phyloP scores from a whole-genome alignment of 2,888 invertebrate genomes.

The Carcina quercana region DNA sequence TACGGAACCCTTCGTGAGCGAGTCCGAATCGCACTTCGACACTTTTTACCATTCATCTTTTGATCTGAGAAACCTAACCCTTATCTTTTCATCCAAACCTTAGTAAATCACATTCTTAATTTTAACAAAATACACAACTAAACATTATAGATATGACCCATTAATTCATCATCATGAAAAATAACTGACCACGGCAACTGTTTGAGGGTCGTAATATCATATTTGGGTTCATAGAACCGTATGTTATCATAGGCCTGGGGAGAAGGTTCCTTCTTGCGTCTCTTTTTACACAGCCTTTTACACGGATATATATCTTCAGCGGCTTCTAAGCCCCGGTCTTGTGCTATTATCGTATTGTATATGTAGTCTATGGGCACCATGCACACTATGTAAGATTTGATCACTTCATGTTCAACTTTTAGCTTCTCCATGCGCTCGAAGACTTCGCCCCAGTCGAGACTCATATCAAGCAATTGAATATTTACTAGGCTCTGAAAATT shows the following conservation, averaged over 20 bases:
- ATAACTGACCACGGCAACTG: slow-evolving; percentile 62
- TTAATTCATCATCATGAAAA: slow-evolving; percentile 32
- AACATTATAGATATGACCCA: too few relatives aligned
- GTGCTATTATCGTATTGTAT: slow-evolving; percentile 39
- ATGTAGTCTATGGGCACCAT: slow-evolving; percentile 51
- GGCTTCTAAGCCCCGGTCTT: slow-evolving; percentile 23
- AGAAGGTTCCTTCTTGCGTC: slow-evolving; percentile 22
- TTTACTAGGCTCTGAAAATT: slow-evolving; percentile 52
- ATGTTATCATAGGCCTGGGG: slow-evolving; percentile 21
- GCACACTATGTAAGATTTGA: slow-evolving; percentile 52
- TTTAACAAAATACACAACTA: too few relatives aligned
- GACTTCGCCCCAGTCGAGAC: slow-evolving; percentile 35
- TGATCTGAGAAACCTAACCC: too few relatives aligned
- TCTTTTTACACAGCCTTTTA: slow-evolving; percentile 18
- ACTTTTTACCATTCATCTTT: too few relatives aligned
- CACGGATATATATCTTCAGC: slow-evolving; percentile 24
- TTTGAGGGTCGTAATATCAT: slow-evolving; percentile 39
- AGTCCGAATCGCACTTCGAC: too few relatives aligned
- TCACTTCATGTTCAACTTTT: slow-evolving; percentile 28
- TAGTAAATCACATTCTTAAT: too few relatives aligned
- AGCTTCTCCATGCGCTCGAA: slow-evolving; percentile 50
- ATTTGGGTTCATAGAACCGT: slow-evolving; percentile 37
- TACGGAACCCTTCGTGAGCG: too few relatives aligned
- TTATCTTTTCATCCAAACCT: too few relatives aligned
- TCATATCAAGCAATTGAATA: slow-evolving; percentile 43